Evolutionary conservation across 2,888 invertebrate genomes (phyloP).

Genomic region (Aphrophora alni): DNA sequence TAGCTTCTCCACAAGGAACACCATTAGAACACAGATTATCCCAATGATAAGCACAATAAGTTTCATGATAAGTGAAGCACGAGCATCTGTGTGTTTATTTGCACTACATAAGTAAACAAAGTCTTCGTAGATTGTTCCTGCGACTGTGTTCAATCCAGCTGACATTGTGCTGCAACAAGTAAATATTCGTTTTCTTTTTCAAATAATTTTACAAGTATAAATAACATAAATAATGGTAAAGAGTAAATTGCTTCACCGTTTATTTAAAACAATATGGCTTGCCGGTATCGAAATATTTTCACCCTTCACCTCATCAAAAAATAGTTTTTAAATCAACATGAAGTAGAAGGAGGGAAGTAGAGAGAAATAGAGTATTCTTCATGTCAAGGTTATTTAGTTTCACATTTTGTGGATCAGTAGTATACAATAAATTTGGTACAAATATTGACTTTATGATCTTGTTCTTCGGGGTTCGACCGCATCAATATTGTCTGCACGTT

Average conservation of each 20-base stretch:
- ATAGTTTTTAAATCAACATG: no score
- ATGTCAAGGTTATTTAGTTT: no score
- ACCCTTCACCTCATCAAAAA: no score
- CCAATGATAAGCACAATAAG: conserved; percentile 63
- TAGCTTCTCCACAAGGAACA: conserved; percentile 49
- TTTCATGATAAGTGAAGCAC: conserved; percentile 67
- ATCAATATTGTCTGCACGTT: no score
- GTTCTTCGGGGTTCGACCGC: no score
- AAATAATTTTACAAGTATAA: not conserved
- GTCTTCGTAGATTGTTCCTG: conserved; percentile 70
- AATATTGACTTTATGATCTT: no score
- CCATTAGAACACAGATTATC: conserved; percentile 59
- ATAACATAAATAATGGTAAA: no score
- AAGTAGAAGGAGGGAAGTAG: no score
- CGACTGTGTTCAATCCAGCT: conserved; percentile 66
- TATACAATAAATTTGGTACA: no score
- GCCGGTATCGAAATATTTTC: not conserved
- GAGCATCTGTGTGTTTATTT: conserved; percentile 60
- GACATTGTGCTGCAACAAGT: conserved; percentile 67
- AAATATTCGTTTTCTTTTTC: conserved; percentile 2
- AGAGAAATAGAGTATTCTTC: no score
- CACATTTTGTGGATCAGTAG: no score
- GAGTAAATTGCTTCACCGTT: not conserved
- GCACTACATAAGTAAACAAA: conserved; percentile 65
- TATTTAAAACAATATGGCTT: not conserved